Conservation (phyloP, 1,140 invertebrate species). For the Nautilus pompilius region DNA sequence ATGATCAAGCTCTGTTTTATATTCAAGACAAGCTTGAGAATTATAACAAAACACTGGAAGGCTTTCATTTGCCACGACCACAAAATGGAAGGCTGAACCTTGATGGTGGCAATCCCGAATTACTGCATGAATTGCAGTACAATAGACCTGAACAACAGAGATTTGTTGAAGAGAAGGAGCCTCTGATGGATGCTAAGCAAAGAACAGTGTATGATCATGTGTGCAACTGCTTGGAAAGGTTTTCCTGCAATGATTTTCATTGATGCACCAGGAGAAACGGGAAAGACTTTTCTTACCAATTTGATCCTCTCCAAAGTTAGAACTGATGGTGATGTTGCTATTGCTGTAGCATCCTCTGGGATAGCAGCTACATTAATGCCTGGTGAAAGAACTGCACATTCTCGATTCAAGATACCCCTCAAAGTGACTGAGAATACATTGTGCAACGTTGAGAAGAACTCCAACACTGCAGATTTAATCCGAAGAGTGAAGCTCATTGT, state of each 20-base stretch:
- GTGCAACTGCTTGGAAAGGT: background rate
- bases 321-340: conserved; percentile 12
- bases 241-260: conserved; percentile 35
- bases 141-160: background rate
- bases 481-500: too few relatives aligned
- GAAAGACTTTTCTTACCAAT: conserved; percentile 24
- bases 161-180: background rate
- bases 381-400: too few relatives aligned
- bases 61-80: background rate
- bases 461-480: too few relatives aligned
- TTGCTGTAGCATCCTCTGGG: conserved; percentile 24
- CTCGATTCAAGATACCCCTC: too few relatives aligned
- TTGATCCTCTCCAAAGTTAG: conserved; percentile 22
- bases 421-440: too few relatives aligned
- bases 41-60: background rate
- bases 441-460: too few relatives aligned
- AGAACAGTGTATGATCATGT: background rate
- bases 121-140: background rate
- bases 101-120: background rate
- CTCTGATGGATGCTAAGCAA: background rate
- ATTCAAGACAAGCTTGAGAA: too few relatives aligned
- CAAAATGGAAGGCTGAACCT: background rate
- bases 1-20: background rate
- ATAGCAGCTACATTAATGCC: conserved; percentile 17
- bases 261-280: conserved; percentile 51